Evolutionary conservation across 2,113 vertebrate genomes (phyloP), one percentile per base, ranked within the genome.

Genomic region (Coptodon rendalli): DNA sequence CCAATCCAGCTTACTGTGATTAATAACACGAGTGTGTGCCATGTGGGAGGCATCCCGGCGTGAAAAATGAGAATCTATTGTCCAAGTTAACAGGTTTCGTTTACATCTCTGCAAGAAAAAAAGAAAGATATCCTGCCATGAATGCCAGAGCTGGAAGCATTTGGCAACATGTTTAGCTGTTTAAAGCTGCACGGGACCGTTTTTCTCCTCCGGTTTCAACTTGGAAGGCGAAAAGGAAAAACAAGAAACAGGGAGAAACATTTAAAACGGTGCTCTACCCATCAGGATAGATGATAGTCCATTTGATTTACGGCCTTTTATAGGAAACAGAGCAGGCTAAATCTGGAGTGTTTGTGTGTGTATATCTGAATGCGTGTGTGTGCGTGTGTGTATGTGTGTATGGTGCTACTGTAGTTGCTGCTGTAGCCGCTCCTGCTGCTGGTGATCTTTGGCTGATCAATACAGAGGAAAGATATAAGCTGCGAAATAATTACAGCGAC

Each of bases 401-500:
- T 43, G 22, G n/a, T 43, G 66, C n/a, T 68, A 38, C 34, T 68
- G 34, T 38, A 38, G 63, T 13, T 38, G 36, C 38, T 76, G 68
- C 57, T 73, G 27, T 12, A 13, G 56, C 14, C 11, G 52, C 19
- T 66, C 56, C 85, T 78, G 68, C 48, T 71, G 73, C 61, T 86
- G 86, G 31, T 78, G 63, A 63, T 83, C 82, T 84, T 56, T 76
- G 50, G 50, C 82, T 93, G 94, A 96, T 95, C 92, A 92, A 93
- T 94, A 92, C 86, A 80, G 85, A 84, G 86, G 78, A 92, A 93
- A 93, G 87, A 92, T 86, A 91, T 91, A 92, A 90, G 90, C 93
- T 88, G 89, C 40, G 82, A 93, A 95, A 92, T 94, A 93, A 95
- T 95, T 92, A 95, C 91, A 94, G 93, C 80, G 91, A 90, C 92